phyloP scores from a whole-genome alignment of 2,888 invertebrate genomes.

The Scaptomyza tumidula region DNA sequence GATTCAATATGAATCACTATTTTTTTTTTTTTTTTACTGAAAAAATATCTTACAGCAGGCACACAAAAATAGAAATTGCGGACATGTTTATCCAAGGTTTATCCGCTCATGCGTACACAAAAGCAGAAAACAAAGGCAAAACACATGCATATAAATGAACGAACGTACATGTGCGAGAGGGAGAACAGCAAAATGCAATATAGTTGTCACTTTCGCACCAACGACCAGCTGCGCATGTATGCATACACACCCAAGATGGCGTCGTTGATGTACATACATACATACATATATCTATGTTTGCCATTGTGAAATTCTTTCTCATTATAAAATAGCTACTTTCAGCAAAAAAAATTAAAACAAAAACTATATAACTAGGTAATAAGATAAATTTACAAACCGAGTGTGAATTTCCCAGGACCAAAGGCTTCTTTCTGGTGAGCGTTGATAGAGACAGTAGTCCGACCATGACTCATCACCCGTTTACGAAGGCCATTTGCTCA shows the following conservation, averaged over 20 bases:
- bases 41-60: constrained; percentile 39
- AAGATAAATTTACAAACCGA: constrained; percentile 74
- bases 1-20: constrained; percentile 82
- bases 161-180: neutral
- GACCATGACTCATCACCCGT: constrained; percentile 64
- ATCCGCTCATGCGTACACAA: constrained; percentile 25
- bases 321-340: constrained; percentile 34
- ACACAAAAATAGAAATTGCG: constrained; percentile 46
- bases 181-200: constrained; percentile 5
- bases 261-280: constrained; percentile 33
- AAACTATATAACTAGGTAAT: constrained; percentile 44
- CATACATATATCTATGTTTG: constrained; percentile 24
- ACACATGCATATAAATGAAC: neutral
- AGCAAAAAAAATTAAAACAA: constrained; percentile 20
- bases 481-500: constrained; percentile 67
- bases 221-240: constrained; percentile 19
- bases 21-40: constrained; percentile 15
- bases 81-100: constrained; percentile 45
- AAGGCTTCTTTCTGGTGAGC: constrained; percentile 63
- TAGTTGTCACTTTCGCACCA: constrained; percentile 22
- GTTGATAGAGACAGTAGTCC: constrained; percentile 55
- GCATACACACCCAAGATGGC: constrained; percentile 55
- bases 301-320: constrained; percentile 21
- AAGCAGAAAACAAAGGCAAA: constrained; percentile 39
- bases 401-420: constrained; percentile 68